Conservation (phyloP, 2,888 invertebrate species). For the Hypsopygia costalis region DNA sequence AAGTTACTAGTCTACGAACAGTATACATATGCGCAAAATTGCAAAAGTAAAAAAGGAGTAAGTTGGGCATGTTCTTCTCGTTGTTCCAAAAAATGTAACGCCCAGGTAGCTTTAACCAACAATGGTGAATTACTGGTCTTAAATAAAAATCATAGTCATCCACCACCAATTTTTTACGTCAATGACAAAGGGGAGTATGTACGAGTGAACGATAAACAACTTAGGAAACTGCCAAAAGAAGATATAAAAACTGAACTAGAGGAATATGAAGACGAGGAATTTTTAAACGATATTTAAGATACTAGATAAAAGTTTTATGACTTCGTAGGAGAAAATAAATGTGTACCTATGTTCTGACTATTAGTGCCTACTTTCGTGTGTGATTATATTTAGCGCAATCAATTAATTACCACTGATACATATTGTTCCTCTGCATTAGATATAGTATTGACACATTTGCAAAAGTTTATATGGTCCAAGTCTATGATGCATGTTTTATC, state of each 20-base stretch:
- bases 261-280: neutral
- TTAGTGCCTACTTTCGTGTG: no score
- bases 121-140: slow-evolving; percentile 40
- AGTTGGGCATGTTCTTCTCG: slow-evolving; percentile 63
- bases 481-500: no score
- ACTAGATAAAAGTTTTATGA: no score
- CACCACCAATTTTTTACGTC: slow-evolving; percentile 54
- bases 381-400: no score
- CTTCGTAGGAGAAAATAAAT: no score
- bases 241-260: neutral
- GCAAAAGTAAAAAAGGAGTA: slow-evolving; percentile 38
- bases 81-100: slow-evolving; percentile 55
- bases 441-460: no score
- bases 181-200: slow-evolving; percentile 49
- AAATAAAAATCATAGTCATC: slow-evolving; percentile 46
- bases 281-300: no score
- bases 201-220: slow-evolving; percentile 30
- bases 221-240: slow-evolving; percentile 16
- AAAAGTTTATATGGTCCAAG: no score
- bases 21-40: slow-evolving; percentile 54
- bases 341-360: no score
- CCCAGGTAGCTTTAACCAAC: slow-evolving; percentile 45
- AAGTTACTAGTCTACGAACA: slow-evolving; percentile 52
- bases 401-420: no score
- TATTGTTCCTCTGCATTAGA: no score